These are phyloP conservation scores for Ammodytes dubius DNA, from an alignment of 2,113 vertebrate genomes.

Conservation along the genomic window DNA sequence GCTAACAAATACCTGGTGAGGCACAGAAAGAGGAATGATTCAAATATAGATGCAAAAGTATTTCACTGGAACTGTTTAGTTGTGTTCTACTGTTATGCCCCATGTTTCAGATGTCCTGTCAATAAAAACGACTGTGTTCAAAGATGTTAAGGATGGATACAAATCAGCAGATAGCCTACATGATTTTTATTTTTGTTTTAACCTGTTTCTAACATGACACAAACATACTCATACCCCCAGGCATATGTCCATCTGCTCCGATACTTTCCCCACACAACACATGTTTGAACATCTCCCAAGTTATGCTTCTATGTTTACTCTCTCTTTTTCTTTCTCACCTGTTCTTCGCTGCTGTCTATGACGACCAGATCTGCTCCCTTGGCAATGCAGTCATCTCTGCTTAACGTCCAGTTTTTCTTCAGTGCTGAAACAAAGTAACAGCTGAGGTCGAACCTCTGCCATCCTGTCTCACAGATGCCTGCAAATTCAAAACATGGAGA, in stretches of 20 bases:
- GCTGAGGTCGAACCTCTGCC: conserved; percentile 47
- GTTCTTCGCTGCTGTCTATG: conserved; percentile 43
- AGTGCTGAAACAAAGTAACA: conserved; percentile 43
- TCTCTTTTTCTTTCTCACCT: conserved; percentile 41
- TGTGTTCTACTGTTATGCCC: background rate
- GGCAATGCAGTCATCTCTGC: conserved; percentile 31
- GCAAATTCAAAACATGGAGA: background rate
- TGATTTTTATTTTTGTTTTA: too few species aligned
- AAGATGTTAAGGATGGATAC: too few species aligned
- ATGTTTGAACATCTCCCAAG: background rate
- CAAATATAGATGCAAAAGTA: background rate
- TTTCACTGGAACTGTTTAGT: background rate
- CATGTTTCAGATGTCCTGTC: background rate
- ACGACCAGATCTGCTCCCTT: conserved; percentile 43
- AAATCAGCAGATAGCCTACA: too few species aligned
- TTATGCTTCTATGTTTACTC: background rate
- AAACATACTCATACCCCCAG: too few species aligned
- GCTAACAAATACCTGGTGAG: conserved; percentile 43
- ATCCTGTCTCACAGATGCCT: conserved; percentile 37
- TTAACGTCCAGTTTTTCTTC: conserved; percentile 40
- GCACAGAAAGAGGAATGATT: background rate
- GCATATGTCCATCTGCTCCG: too few species aligned
- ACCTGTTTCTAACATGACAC: too few species aligned
- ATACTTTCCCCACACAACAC: background rate
- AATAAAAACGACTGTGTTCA: too few species aligned